phyloP scores from a whole-genome alignment of 2,113 vertebrate genomes.

The Nothoprocta pentlandii region DNA sequence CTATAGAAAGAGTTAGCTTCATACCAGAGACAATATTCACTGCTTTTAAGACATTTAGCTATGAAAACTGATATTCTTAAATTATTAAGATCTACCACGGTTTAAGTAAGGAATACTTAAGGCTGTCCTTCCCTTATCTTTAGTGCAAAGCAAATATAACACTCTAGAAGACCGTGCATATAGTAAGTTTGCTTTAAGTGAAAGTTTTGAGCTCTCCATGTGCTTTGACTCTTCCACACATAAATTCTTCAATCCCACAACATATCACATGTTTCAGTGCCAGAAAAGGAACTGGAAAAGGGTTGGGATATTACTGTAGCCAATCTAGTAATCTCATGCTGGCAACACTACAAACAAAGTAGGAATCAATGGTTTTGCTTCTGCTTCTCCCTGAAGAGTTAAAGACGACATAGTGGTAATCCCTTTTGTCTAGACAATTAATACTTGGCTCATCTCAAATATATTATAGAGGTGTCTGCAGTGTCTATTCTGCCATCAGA shows the following conservation, averaged over 20 bases:
- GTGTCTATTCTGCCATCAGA: not conserved
- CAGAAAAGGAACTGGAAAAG: not conserved
- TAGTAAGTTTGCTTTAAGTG: not conserved
- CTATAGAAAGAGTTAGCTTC: not conserved
- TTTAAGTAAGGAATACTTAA: not conserved
- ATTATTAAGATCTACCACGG: not conserved
- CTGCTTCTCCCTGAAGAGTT: not conserved
- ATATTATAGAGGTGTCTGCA: not conserved
- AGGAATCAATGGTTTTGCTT: not conserved
- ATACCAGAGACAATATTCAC: not conserved
- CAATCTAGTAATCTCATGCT: not conserved
- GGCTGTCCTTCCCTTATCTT: not conserved
- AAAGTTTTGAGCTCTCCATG: not conserved
- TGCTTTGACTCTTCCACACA: not conserved
- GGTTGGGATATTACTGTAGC: not conserved
- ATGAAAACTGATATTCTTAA: not conserved
- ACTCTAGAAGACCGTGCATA: fast-evolving
- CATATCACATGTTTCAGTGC: not conserved
- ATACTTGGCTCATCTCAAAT: not conserved
- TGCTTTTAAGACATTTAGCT: not conserved
- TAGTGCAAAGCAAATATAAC: not conserved
- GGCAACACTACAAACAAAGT: not conserved
- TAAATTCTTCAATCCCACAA: not conserved
- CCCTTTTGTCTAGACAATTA: not conserved
- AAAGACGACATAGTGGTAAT: not conserved